A percentile compares a stretch with the other conserved stretches of the same genome.
These are phyloP conservation scores for Epizoanthus scotinus DNA, from an alignment of 92 coral and sea anemone species.

Conservation along the genomic window DNA sequence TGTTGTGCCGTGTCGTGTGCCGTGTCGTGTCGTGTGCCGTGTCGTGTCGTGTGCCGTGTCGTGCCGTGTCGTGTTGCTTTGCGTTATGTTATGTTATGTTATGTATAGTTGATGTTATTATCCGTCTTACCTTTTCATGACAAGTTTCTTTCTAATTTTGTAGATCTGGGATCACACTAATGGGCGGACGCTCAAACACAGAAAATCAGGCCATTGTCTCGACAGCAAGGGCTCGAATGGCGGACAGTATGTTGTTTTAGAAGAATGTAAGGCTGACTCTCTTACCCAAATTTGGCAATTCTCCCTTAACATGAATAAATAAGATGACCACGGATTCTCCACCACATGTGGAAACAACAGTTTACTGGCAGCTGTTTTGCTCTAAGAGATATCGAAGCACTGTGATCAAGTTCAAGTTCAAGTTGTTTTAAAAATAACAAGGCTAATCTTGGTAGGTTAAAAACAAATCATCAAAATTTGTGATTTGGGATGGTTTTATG, in stretches of 20 bases:
- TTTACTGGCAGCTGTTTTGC: background rate
- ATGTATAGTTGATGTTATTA: no score
- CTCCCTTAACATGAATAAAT: constrained; percentile 74
- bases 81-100: no score
- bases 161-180: constrained; percentile 90
- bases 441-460: no score
- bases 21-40: no score
- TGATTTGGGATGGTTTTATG: no score
- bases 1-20: no score
- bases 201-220: constrained; percentile 80
- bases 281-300: constrained; percentile 87
- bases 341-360: background rate
- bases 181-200: constrained; percentile 73
- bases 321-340: background rate
- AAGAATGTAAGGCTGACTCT: constrained; percentile 51
- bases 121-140: background rate
- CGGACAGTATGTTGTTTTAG: constrained; percentile 63
- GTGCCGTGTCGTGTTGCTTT: no score
- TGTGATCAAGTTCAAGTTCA: no score
- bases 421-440: no score
- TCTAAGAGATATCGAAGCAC: no score
- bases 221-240: constrained; percentile 67
- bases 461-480: no score
- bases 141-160: constrained; percentile 3
- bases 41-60: no score